Evolutionary conservation across 2,113 vertebrate genomes (phyloP).

Genomic region (Equus przewalskii): DNA sequence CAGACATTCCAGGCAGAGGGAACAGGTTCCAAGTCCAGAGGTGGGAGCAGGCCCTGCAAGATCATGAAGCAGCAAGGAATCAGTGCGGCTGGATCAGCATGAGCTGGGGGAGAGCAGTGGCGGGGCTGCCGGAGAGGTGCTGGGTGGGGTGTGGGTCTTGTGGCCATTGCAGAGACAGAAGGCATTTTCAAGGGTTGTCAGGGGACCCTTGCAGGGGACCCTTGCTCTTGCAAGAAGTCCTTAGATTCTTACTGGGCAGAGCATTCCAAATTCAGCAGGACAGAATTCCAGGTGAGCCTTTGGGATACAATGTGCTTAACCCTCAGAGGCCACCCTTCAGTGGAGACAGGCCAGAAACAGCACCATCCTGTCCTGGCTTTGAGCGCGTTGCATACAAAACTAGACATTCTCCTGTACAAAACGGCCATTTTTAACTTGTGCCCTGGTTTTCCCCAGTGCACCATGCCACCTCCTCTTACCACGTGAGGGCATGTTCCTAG

Average conservation of each 20-base stretch:
- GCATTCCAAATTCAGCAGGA: not conserved
- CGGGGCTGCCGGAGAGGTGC: not conserved
- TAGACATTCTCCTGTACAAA: not conserved
- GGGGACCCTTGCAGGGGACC: rapidly evolving
- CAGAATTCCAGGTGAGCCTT: not conserved
- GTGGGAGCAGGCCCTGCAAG: not conserved
- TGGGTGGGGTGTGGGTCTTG: rapidly evolving
- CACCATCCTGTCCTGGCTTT: not conserved
- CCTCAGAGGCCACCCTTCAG: not conserved
- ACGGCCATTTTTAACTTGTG: not conserved
- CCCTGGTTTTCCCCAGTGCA: not conserved
- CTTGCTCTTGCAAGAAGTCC: not conserved
- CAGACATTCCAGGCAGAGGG: not conserved
- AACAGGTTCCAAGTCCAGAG: not conserved
- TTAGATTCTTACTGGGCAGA: not conserved
- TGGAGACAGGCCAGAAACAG: not conserved
- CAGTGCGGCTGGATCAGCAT: rapidly evolving
- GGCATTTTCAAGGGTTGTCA: not conserved
- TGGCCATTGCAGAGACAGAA: not conserved
- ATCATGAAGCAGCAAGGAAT: not conserved
- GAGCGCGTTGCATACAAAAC: not conserved
- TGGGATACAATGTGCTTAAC: not conserved
- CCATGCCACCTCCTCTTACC: not conserved
- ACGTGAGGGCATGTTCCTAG: not conserved
- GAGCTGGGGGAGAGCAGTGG: not conserved